A percentile compares a stretch with the other conserved stretches of the same genome.
Conservation (phyloP, 2,113 vertebrate species). For the Takifugu flavidus region DNA sequence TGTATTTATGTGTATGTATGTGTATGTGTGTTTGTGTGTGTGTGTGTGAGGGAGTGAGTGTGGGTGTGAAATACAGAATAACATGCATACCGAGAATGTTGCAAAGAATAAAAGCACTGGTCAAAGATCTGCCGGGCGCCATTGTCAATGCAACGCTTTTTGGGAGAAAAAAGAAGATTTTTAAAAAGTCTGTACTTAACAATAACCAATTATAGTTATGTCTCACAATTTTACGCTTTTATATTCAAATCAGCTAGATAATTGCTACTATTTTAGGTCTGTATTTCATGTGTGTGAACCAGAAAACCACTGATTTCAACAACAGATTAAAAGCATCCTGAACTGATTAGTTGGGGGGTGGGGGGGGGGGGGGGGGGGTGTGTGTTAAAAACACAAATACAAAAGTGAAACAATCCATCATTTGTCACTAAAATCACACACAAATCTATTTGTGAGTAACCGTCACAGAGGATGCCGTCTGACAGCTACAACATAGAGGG, state of each 20-base stretch:
- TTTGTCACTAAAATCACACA: background rate
- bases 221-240: too few relatives aligned
- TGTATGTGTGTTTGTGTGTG: background rate
- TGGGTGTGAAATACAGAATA: background rate
- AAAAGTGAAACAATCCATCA: background rate
- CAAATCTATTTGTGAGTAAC: background rate
- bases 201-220: too few relatives aligned
- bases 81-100: constrained; percentile 50
- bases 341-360: too few relatives aligned
- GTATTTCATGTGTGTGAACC: too few relatives aligned
- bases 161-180: constrained; percentile 24
- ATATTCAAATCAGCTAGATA: too few relatives aligned
- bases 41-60: background rate
- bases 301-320: too few relatives aligned
- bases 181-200: background rate
- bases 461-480: background rate
- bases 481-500: background rate
- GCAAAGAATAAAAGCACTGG: background rate
- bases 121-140: constrained; percentile 18
- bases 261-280: too few relatives aligned
- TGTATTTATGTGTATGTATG: background rate
- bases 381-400: too few relatives aligned
- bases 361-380: too few relatives aligned
- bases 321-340: too few relatives aligned
- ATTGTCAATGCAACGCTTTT: constrained; percentile 23